Evolutionary conservation across 2,113 vertebrate genomes (phyloP), one percentile per base, ranked within the genome.

Genomic region (Kryptolebias marmoratus): DNA sequence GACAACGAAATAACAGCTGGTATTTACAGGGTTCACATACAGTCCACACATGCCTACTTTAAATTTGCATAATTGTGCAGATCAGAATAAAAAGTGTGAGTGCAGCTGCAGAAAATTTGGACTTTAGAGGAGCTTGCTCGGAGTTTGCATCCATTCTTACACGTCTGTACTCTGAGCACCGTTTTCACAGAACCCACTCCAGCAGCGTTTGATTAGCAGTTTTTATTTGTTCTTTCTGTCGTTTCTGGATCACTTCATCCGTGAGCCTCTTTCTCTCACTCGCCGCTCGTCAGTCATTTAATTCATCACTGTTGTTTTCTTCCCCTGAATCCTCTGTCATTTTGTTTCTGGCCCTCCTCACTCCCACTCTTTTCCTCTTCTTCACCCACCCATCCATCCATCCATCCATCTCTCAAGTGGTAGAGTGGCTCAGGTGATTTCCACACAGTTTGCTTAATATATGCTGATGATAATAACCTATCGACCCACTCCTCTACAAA

Each of bases 401-500:
- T 52, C 68, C 66, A 48, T 75, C 65, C 48, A 39, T 79, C 69
- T 50, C 54, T 81, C 68, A 73, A 87, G 68, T 71, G 65, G 60
- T 58, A 68, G 67, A 88, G 80, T 84, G 80, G 69, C 79, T 86
- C 70, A 49, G 57, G 77, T 80, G 44, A 85, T 91, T 89, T 90
- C 82, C 83, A 88, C 89, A 69, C 71, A 74, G 64, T 83, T 80
- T 83, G 77, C 65, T 75, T 86, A 87, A 89, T 89, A 81, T 86
- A 86, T 88, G 87, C 80, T 84, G 83, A 86, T 84, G 83, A 90
- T 91, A 88, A 90, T 83, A 84, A 81, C 81, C 83, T 79, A 87
- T 90, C 83, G 83, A 89, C 86, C 75, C 52, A 82, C 88, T 88
- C 84, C 85, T 85, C 77, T 76, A 76, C 66, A 75, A 67, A 69